phyloP scores from a whole-genome alignment of 2,797 vertebrate genomes.

The Microcaecilia unicolor region DNA sequence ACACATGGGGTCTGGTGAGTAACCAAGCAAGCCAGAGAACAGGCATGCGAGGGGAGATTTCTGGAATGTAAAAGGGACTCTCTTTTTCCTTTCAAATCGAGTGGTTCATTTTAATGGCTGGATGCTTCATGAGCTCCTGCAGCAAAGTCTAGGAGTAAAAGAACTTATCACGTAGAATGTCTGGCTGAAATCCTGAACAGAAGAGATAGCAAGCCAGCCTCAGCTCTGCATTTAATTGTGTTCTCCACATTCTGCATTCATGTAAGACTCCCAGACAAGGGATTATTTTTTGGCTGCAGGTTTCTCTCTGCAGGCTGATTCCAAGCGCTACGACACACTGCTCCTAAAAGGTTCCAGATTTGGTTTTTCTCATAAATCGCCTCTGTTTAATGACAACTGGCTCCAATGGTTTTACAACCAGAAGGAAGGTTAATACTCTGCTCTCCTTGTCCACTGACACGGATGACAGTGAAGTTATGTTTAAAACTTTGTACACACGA shows the following conservation, averaged over 20 bases:
- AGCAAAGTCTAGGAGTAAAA: slow-evolving; percentile 8
- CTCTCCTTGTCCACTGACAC: too few species aligned
- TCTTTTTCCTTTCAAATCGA: too few species aligned
- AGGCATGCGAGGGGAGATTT: too few species aligned
- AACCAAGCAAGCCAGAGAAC: too few species aligned
- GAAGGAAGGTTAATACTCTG: background rate
- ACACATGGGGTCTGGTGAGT: too few species aligned
- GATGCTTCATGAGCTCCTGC: too few species aligned
- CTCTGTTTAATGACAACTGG: background rate
- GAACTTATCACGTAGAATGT: slow-evolving; percentile 7
- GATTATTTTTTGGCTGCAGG: background rate
- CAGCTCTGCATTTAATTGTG: slow-evolving; percentile 9
- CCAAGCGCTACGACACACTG: background rate
- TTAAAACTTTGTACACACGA: too few species aligned
- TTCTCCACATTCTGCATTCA: background rate
- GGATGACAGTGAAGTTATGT: too few species aligned
- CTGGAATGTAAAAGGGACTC: too few species aligned
- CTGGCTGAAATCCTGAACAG: slow-evolving; percentile 19
- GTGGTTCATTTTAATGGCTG: too few species aligned
- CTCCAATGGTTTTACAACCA: background rate
- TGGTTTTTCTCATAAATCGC: background rate
- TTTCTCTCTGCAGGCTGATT: slow-evolving; percentile 1
- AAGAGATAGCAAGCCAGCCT: slow-evolving; percentile 4
- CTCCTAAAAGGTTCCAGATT: background rate
- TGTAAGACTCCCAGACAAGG: background rate